Percentiles rank a stretch among this genome's conserved stretches.
These are phyloP conservation scores for Macrotis lagotis DNA, from an alignment of 2,113 vertebrate species.

Conservation along the genomic window DNA sequence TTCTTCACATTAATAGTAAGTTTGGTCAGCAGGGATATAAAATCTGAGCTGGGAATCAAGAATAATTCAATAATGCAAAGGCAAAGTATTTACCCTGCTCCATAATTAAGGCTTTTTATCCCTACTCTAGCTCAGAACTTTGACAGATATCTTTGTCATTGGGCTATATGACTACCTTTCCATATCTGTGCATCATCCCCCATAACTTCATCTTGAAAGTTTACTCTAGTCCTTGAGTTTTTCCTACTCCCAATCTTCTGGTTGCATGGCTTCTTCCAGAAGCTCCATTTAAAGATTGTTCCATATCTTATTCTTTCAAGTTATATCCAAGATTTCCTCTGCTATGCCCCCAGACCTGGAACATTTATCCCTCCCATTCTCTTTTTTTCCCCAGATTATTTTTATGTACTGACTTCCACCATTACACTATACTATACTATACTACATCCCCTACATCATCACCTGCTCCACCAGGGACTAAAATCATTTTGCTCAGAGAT, in stretches of 20 bases:
- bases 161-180: conserved; percentile 1
- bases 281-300: no score
- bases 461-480: conserved; percentile 27
- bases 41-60: neutral
- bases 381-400: no score
- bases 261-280: no score
- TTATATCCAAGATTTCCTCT: no score
- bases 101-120: conserved; percentile 2
- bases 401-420: no score
- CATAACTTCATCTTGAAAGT: neutral
- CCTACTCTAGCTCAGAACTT: neutral
- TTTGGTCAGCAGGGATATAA: conserved; percentile 2
- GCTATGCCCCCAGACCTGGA: no score
- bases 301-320: no score
- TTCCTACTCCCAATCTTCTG: no score
- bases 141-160: neutral
- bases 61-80: neutral
- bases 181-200: conserved; percentile 20
- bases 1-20: conserved; percentile 18
- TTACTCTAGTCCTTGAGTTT: no score
- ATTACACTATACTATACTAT: no score
- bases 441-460: neutral
- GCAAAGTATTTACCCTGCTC: conserved; percentile 2
- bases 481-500: conserved; percentile 43
- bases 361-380: no score